Evolutionary conservation across 1,140 invertebrate genomes (phyloP), one percentile per base, ranked within the genome.

Genomic region (Mactra quadrangularis): DNA sequence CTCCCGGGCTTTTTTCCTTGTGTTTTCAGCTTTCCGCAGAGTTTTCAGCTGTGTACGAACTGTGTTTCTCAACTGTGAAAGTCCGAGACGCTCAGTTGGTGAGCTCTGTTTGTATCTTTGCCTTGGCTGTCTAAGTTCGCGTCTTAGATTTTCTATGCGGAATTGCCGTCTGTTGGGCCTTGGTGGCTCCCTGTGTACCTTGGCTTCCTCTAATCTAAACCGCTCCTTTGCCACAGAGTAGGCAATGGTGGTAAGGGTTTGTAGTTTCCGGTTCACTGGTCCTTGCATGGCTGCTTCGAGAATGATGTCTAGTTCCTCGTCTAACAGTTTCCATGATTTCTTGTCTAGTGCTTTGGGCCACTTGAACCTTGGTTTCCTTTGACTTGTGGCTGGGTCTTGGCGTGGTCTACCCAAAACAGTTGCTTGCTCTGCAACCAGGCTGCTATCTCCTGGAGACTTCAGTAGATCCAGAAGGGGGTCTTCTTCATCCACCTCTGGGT

Each of bases 271-370:
- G 47, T 74, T 22, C 38, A 35, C 52, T 74, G 52, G 71, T 74
- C 52, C 52, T 74, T 74, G 71, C 52, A 74, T 57, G 71, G 52
- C 55, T 55, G 71, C 25, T 59, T 74, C 71, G 31, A 57, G 71
- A 53, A 74, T 74, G 31, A 4, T 55, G 19, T 74, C 71, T 0
- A 74, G 71, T 9, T 74, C 71, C 52, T 59, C 71, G 35, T 74
- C 71, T n/a, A 57, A 33, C 1, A 22, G 71, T 74, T 74, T 53
- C 53, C 53, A 55, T 74, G 31, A 3, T 53, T 50, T 55, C 71
- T 59, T 74, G 71, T 74, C 71, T 0, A 53, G 57, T 57, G 71
- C 50, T 33, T 74, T 55, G 53, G 71, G 50, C 53, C 71, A 57
- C 71, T 53, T 57, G 33, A 57, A 57, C 53, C 71, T 74, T 55